Base-by-base conservation (phyloP, 2,113 vertebrate species). In the Pseudorasbora parva region DNA sequence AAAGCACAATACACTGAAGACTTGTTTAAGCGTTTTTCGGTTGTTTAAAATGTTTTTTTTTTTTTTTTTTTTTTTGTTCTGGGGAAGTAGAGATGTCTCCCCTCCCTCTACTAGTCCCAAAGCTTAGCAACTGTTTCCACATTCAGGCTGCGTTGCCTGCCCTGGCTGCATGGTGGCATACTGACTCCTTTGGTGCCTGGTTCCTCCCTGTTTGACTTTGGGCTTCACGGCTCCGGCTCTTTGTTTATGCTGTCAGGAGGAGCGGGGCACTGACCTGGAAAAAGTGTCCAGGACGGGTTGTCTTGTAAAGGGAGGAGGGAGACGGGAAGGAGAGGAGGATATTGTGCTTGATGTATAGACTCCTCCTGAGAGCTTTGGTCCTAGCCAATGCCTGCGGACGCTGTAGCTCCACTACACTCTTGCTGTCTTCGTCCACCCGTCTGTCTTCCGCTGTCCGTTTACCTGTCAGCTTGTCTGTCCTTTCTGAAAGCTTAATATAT, bases 191-290 rank as follows among this genome's bases (percentile, higher is more conserved):
- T 92, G 92, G 92, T 93, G 91, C 89, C 88, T 92, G 92, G 90
- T 93, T 94, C 93, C 92, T 93, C 91, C 92, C 92, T 92, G 86
- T 93, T 94, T 94, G 94, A 94, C 93, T 94, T 94, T 94, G 92
- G 92, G 90, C 92, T 93, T 93, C 94, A 92, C 91, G 91, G 91
- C 90, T 89, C 90, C 84, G 89, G 91, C 92, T 93, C 92, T 94
- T 94, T 95, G 94, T 93, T 93, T 95, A 93, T 92, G 86, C 92
- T 94, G 94, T 93, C 93, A 94, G 93, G 90, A 93, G 93, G 92
- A 89, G 91, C 91, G 92, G 94, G 92, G 91, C 93, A 94, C 92
- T 95, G 94, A 95, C 94, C 94, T 93, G 94, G 93, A 95, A 95
- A 95, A 93, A 94, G 90, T 91, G 92, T 87, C 92, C 90, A 85